Percentiles rank a stretch among this genome's conserved stretches.
Evolutionary conservation across 1,140 invertebrate genomes (phyloP).

Genomic region (Micrasema longulum): DNA sequence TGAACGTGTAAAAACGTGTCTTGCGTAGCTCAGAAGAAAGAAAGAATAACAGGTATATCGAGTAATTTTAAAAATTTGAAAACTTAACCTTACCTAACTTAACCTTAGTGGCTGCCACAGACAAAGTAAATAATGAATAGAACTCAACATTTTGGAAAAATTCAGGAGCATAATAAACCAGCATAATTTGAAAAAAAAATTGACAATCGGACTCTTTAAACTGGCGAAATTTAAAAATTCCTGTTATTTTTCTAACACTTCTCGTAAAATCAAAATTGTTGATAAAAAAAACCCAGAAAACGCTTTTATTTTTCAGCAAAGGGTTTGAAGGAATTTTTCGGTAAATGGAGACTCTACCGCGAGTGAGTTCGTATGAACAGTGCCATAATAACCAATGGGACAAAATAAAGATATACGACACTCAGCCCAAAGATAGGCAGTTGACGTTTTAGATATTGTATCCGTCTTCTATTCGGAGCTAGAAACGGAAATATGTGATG

Average conservation of each 20-base stretch:
- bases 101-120: no score
- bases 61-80: no score
- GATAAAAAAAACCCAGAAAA: neutral
- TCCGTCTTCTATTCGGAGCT: neutral
- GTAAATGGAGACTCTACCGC: neutral
- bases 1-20: no score
- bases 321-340: neutral
- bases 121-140: no score
- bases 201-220: no score
- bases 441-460: slow-evolving; percentile 19
- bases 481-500: neutral
- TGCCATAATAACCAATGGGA: slow-evolving; percentile 7
- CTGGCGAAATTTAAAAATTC: no score
- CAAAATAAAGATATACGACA: slow-evolving; percentile 17
- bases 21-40: no score
- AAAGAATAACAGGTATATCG: no score
- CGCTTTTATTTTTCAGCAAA: neutral
- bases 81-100: no score
- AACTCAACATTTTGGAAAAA: no score
- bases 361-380: neutral
- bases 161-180: no score
- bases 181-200: no score
- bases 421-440: neutral
- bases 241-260: neutral
- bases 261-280: neutral